Base-by-base conservation (phyloP, 2,888 invertebrate genomes). In the Chloroclystis v-ata region DNA sequence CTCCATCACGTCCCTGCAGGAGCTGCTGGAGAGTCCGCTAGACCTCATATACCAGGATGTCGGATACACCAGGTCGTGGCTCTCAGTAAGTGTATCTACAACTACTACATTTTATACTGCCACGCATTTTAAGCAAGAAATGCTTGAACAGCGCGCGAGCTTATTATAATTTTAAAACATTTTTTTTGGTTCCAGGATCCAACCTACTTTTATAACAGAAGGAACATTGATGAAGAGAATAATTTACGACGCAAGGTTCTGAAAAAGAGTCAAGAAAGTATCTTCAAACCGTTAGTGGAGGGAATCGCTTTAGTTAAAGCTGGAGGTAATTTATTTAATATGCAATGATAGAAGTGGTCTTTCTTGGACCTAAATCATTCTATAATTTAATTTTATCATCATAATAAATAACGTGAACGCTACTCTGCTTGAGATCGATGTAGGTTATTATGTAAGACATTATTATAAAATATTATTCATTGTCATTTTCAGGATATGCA, bases 21-120 rank as follows among this genome's bases (percentile, higher is more conserved):
- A 90, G 58, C 72, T 90, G 4, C 63, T 88, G 5, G 78, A 88
- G 1, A 90, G 90, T 55, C 76, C 83, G 0, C 63, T 90, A 5
- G 76, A 86, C 32, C 68, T 90, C 26, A 81, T 88, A 10, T 79
- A 78, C 32, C 89, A 90, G 54, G 83, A 89, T 49, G 68, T 79
- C 37, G 88, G 89, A 0, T 89, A 89, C 49, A 80, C 82, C 0
- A 70, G 75, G 28, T 82, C 83, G 9, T 84, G 85, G 85, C 43
- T 85, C 2, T 73, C 80, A 73, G 81, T 77, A 8, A 39, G 35
- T 16, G 2, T 9, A 0, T 13, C 9, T 12, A 24, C n/a, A n/a
- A n/a, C n/a, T n/a, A n/a, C n/a, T n/a, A n/a, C n/a, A n/a, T n/a
- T n/a, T n/a, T n/a, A n/a, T n/a, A n/a, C n/a, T n/a, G n/a, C n/a